Evolutionary conservation across 2,113 vertebrate genomes (phyloP).

Genomic region (Myxocyprinus asiaticus): DNA sequence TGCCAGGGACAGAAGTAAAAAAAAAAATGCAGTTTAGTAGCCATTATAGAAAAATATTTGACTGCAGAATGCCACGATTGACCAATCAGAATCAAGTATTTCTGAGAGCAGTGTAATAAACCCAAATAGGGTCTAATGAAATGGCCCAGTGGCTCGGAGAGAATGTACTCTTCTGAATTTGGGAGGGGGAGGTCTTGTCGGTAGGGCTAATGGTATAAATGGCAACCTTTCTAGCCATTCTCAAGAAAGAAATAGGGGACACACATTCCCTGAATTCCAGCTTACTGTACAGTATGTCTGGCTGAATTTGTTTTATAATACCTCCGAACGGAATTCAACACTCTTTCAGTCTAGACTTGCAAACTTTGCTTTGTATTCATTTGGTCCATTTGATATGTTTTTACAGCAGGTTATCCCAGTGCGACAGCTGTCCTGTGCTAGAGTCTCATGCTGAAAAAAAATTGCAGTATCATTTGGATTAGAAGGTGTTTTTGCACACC

Average conservation of each 20-base stretch:
- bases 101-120: neutral
- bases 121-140: neutral
- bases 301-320: neutral
- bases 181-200: neutral
- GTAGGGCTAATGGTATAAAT: slow-evolving; percentile 14
- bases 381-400: neutral
- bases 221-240: slow-evolving; percentile 1
- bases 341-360: slow-evolving; percentile 22
- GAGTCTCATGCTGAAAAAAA: slow-evolving; percentile 18
- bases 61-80: too few species aligned
- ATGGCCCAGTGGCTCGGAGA: neutral
- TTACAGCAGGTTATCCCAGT: neutral
- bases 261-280: slow-evolving; percentile 31
- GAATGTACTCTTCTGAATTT: neutral
- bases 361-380: slow-evolving; percentile 23
- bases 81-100: too few species aligned
- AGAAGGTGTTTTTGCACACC: slow-evolving; percentile 13
- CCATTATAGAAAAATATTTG: too few species aligned
- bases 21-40: neutral
- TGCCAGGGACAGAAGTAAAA: too few species aligned
- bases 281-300: slow-evolving; percentile 1
- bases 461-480: slow-evolving; percentile 1
- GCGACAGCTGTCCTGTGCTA: slow-evolving; percentile 2
- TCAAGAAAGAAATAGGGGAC: slow-evolving; percentile 35
- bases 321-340: slow-evolving; percentile 8